Evolutionary conservation across 2,888 invertebrate species (phyloP), one percentile per base, ranked within the genome.

Genomic region (Archips xylosteana): DNA sequence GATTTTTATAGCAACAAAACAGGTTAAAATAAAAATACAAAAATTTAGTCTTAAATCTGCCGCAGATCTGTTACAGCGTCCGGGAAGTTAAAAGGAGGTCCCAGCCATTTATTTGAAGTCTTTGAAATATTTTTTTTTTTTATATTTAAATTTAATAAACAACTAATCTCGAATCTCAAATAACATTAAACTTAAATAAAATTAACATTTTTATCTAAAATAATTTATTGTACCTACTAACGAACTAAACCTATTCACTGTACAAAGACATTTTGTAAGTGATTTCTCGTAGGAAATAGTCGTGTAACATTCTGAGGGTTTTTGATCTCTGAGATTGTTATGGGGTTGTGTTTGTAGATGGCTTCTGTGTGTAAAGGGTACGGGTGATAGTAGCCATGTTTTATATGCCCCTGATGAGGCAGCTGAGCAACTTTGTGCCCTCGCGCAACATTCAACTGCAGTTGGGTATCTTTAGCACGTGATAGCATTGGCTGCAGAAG

Each of bases 381-480:
- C 1, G 32, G 57, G 51, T 36, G 15, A 32, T 9, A 71, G 42
- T 62, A 45, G 45, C 70, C 45, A 57, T 61, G 69, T 8, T 57
- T 57, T 12, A 62, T 3, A 12, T 59, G 67, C 75, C 77, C 78
- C 76, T 80, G 77, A 1, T 73, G 32, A 2, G 79, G 77, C 0
- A 45, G 49, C 6, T 78, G 71, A 42, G 79, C 78, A 78, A 80
- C 76, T 68, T 81, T 82, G 76, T 78, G 79, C 6, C 78, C 71
- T 5, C 81, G 80, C 8, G 84, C 84, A 15, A 78, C 70, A 57
- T 79, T 79, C 4, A 79, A 61, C 13, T 76, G 71, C 57, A 78
- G 62, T 23, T 32, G 32, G 32, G 57, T 32, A 71, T 75, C 59
- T 74, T 74, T 23, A 64, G 66, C 2, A 63, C 57, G 57, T 3